A percentile compares a stretch with the other conserved stretches of the same genome.
These are phyloP conservation scores for Cabera pusaria DNA, from an alignment of 2,888 invertebrate species.

Conservation along the genomic window DNA sequence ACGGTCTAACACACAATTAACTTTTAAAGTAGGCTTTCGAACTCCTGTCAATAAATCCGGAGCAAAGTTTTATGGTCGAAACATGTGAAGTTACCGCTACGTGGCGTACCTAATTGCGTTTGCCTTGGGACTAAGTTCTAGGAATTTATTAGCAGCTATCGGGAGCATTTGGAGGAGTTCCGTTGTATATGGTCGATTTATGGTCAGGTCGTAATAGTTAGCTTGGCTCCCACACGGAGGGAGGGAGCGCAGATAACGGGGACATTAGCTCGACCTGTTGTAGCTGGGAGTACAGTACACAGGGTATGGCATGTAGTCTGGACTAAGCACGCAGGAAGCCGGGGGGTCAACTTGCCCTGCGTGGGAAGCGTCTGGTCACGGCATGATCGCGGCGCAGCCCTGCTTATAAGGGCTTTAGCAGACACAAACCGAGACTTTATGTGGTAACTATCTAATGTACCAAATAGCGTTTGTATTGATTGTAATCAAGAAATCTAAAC, in stretches of 20 bases:
- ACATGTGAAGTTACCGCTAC: slow-evolving; percentile 20
- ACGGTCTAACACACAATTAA: neutral
- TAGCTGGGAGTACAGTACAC: slow-evolving; percentile 44
- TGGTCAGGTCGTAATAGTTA: slow-evolving; percentile 35
- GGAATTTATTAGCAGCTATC: slow-evolving; percentile 21
- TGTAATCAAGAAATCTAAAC: too few species aligned
- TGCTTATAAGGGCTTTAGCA: too few species aligned
- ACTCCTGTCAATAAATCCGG: slow-evolving; percentile 12
- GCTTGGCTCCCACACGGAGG: slow-evolving; percentile 41
- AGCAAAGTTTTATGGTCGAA: slow-evolving; percentile 15
- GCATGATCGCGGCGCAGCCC: too few species aligned
- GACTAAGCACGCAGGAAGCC: slow-evolving; percentile 41
- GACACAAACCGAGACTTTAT: too few species aligned
- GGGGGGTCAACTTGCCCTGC: slow-evolving; percentile 49
- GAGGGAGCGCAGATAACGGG: slow-evolving; percentile 54
- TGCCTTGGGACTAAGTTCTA: slow-evolving; percentile 18
- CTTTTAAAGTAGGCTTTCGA: slow-evolving; percentile 13
- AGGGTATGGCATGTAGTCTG: slow-evolving; percentile 47
- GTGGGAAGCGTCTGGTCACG: slow-evolving; percentile 50
- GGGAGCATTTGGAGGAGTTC: slow-evolving; percentile 19
- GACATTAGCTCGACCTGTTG: slow-evolving; percentile 60
- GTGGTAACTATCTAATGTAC: too few species aligned
- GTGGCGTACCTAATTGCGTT: slow-evolving; percentile 17
- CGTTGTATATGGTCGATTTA: slow-evolving; percentile 28
- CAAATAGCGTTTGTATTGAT: too few species aligned